These are phyloP conservation scores for Autographa pulchrina DNA, from an alignment of 2,888 invertebrate species.

Conservation along the genomic window DNA sequence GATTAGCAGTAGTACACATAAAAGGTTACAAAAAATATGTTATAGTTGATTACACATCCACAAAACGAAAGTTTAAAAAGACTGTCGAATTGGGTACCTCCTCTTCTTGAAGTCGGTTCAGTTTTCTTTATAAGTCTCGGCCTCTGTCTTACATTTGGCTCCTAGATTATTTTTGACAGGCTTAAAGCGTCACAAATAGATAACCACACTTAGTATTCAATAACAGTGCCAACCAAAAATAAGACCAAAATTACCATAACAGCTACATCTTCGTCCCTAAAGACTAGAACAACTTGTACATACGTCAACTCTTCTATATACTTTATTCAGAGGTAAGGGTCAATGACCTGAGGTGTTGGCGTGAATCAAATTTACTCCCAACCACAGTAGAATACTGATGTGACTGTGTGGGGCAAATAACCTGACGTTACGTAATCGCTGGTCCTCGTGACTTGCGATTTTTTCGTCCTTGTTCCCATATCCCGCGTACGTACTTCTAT, in stretches of 20 bases:
- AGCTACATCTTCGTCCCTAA: constrained; percentile 16
- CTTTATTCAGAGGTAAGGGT: constrained; percentile 46
- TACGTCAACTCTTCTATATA: constrained; percentile 34
- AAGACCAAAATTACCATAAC: background rate
- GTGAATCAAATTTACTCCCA: constrained; percentile 51
- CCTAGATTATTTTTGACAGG: background rate
- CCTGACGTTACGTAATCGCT: constrained; percentile 42
- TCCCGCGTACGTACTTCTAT: too few species aligned
- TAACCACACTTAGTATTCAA: background rate
- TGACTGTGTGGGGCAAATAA: constrained; percentile 46
- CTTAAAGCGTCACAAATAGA: background rate
- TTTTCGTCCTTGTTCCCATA: too few species aligned
- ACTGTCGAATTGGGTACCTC: too few species aligned
- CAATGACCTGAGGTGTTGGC: constrained; percentile 31
- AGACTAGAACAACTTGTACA: constrained; percentile 18
- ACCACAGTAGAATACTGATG: constrained; percentile 55
- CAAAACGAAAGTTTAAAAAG: too few species aligned
- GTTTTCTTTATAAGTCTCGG: too few species aligned
- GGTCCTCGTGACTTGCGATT: background rate
- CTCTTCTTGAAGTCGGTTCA: too few species aligned
- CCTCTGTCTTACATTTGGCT: background rate
- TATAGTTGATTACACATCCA: too few species aligned
- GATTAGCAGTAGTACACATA: too few species aligned
- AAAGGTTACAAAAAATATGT: too few species aligned
- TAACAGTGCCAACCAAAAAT: background rate